Conservation (phyloP, 1,140 invertebrate species). For the Drosophila sechellia region DNA sequence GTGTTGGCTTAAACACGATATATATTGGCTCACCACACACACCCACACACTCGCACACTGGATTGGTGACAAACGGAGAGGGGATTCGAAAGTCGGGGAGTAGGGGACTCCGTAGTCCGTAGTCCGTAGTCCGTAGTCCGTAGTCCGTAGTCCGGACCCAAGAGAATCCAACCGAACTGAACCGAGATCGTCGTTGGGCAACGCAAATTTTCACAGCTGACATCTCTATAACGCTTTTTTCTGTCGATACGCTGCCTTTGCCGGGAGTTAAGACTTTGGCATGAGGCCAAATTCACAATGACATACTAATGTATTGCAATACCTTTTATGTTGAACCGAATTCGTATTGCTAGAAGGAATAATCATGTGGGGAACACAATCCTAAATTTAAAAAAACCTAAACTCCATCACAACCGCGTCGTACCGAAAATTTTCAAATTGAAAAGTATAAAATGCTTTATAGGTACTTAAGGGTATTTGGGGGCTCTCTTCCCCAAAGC, state of each 20-base stretch:
- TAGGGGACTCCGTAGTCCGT: background rate
- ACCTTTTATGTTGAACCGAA: no score
- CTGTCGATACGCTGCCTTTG: background rate
- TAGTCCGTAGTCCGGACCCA: background rate
- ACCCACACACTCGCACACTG: background rate
- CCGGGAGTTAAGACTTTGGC: no score
- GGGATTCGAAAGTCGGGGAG: background rate
- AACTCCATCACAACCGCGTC: no score
- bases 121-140: background rate
- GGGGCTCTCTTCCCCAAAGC: background rate
- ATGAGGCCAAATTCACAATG: no score
- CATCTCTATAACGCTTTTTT: slow-evolving; percentile 65
- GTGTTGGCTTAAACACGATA: slow-evolving; percentile 81
- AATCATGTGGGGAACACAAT: no score
- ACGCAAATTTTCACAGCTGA: slow-evolving; percentile 77
- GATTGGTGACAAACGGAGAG: slow-evolving; percentile 11
- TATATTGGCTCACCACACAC: slow-evolving; percentile 75
- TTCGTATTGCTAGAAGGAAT: no score
- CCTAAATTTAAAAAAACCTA: no score
- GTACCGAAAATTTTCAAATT: no score
- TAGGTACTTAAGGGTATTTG: background rate
- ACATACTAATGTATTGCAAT: no score
- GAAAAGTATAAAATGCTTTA: background rate
- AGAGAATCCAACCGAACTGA: slow-evolving; percentile 12
- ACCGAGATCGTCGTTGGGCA: slow-evolving; percentile 35